Conservation (phyloP, 1,140 invertebrate genomes). For the Zaprionus tsacasi region DNA sequence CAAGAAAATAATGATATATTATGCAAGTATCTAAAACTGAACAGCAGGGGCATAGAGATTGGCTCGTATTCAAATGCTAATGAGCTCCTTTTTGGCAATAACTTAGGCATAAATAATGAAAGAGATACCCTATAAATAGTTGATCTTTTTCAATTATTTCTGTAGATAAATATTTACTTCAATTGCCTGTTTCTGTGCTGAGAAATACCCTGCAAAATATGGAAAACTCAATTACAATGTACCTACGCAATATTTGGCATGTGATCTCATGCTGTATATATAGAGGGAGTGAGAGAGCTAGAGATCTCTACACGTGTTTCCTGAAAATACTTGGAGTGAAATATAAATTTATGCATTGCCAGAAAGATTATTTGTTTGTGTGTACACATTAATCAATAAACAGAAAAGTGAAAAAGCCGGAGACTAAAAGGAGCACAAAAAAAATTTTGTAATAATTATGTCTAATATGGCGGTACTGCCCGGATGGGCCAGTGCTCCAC, state of each 20-base stretch:
- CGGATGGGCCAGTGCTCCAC: slow-evolving; percentile 5
- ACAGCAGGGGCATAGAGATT: slow-evolving; percentile 29
- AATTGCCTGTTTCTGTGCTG: neutral
- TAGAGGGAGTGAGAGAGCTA: neutral
- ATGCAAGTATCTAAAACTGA: slow-evolving; percentile 28
- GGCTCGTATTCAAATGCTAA: slow-evolving; percentile 21
- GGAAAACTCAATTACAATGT: neutral
- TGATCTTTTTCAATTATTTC: too few species aligned
- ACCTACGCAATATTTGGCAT: slow-evolving; percentile 9
- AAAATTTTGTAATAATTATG: slow-evolving; percentile 63
- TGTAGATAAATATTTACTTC: too few species aligned
- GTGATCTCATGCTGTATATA: neutral
- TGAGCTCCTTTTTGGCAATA: slow-evolving; percentile 20
- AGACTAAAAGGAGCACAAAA: slow-evolving; percentile 36
- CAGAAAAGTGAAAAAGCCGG: slow-evolving; percentile 2
- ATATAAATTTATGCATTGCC: slow-evolving; percentile 61
- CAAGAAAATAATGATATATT: slow-evolving; percentile 42
- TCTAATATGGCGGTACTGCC: slow-evolving; percentile 33
- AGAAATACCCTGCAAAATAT: neutral
- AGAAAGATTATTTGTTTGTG: slow-evolving; percentile 58
- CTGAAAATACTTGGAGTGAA: slow-evolving; percentile 50
- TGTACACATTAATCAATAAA: slow-evolving; percentile 70
- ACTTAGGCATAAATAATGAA: too few species aligned
- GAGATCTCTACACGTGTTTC: slow-evolving; percentile 20
- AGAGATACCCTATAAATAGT: slow-evolving; percentile 3